These are phyloP conservation scores for Fissipunctia ypsillon DNA, from an alignment of 2,888 invertebrate species.

Conservation along the genomic window DNA sequence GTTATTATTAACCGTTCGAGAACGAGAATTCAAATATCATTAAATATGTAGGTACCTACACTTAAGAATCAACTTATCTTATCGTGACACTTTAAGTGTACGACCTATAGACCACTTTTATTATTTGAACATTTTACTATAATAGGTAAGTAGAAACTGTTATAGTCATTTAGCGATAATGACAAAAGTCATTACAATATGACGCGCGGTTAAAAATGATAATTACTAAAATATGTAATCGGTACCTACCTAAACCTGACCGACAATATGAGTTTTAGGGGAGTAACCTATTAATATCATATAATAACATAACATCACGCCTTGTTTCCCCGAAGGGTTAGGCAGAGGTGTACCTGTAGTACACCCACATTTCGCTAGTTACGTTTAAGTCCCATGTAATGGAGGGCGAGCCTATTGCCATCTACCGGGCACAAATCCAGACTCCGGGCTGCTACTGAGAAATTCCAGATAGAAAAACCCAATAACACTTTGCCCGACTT, in stretches of 20 bases:
- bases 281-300: neutral
- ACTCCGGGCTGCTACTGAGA: too few species aligned
- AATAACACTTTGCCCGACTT: too few species aligned
- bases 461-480: too few species aligned
- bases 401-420: too few species aligned
- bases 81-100: neutral
- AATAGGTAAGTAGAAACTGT: slow-evolving; percentile 10
- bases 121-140: neutral
- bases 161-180: slow-evolving; percentile 1
- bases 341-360: too few species aligned
- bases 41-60: neutral
- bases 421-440: too few species aligned
- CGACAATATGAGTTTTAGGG: neutral
- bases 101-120: neutral
- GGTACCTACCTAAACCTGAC: neutral
- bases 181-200: neutral
- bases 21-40: neutral
- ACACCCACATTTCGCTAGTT: too few species aligned
- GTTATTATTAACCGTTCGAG: neutral
- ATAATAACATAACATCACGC: too few species aligned
- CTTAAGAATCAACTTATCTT: slow-evolving; percentile 23
- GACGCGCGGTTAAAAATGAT: neutral
- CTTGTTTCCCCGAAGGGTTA: too few species aligned
- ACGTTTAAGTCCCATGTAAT: too few species aligned
- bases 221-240: neutral